phyloP scores from a whole-genome alignment of 1,140 invertebrate species.

The Zaprionus lachaisei region DNA sequence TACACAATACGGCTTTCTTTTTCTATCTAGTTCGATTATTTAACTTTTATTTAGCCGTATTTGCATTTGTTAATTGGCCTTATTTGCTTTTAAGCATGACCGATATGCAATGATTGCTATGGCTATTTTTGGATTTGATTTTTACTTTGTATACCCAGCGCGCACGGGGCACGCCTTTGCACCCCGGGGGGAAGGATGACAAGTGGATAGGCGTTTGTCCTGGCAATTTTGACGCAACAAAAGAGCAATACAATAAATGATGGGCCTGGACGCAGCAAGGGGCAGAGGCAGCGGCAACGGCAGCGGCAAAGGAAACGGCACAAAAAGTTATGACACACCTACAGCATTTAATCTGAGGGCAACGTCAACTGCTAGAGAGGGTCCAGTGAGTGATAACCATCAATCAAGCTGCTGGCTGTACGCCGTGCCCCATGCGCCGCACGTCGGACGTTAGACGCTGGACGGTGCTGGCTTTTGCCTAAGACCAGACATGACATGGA shows the following conservation, averaged over 20 bases:
- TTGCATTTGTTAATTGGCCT: constrained; percentile 78
- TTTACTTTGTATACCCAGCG: constrained; percentile 47
- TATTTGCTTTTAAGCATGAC: constrained; percentile 77
- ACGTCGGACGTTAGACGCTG: background rate
- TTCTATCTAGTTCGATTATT: background rate
- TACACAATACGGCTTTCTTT: background rate
- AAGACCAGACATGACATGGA: constrained; percentile 58
- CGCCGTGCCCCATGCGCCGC: constrained; percentile 46
- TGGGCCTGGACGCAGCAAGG: constrained; percentile 21
- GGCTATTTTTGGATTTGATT: constrained; percentile 42
- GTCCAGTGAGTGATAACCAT: constrained; percentile 79
- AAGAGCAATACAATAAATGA: constrained; percentile 67
- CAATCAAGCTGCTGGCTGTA: constrained; percentile 71
- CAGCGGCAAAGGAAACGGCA: constrained; percentile 30
- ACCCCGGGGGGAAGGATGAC: constrained; percentile 48
- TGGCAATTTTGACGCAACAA: constrained; percentile 57
- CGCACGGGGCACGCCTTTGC: constrained; percentile 2
- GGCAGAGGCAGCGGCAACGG: constrained; percentile 25
- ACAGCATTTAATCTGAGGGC: constrained; percentile 77
- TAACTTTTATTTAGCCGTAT: constrained; percentile 30
- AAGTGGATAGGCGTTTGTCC: constrained; percentile 42
- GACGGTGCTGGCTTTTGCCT: constrained; percentile 57
- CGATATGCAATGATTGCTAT: constrained; percentile 45
- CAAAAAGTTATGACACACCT: constrained; percentile 80
- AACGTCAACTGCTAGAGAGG: constrained; percentile 38